A percentile compares a stretch with the other conserved stretches of the same genome.
Evolutionary conservation across 2,113 vertebrate genomes (phyloP).

Genomic region (Monarcha castaneiventris): DNA sequence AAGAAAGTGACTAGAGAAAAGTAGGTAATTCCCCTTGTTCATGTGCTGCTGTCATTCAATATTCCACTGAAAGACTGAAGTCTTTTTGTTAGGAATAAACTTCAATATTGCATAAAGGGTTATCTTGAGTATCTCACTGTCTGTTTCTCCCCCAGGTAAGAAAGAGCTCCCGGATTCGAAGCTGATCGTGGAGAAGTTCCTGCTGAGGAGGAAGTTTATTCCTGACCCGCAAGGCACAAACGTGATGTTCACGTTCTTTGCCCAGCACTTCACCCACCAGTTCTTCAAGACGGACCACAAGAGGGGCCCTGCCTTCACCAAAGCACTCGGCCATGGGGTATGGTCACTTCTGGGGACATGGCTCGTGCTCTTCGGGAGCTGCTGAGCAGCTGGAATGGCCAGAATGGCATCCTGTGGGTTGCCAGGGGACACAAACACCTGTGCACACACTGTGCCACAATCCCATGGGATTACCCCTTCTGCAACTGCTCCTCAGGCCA

Average conservation of each 20-base stretch:
- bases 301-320: constrained; percentile 89
- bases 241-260: constrained; percentile 97
- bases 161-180: constrained; percentile 89
- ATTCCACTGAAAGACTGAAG: background rate
- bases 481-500: background rate
- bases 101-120: background rate
- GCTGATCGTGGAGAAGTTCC: constrained; percentile 85
- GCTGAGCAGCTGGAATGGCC: background rate
- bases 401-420: background rate
- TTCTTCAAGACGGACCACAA: constrained; percentile 93
- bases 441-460: background rate
- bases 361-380: background rate
- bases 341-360: background rate
- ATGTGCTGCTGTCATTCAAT: background rate
- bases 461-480: background rate
- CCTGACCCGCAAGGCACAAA: constrained; percentile 93
- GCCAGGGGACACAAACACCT: background rate
- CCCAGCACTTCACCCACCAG: constrained; percentile 97
- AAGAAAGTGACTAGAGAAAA: background rate
- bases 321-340: constrained; percentile 88
- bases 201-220: constrained; percentile 87
- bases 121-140: background rate
- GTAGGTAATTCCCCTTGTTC: background rate
- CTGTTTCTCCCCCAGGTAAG: constrained; percentile 76
- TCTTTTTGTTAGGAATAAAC: background rate